Evolutionary conservation across 2,797 vertebrate species (phyloP), one percentile per base, ranked within the genome.

Genomic region (Onychomys torridus): DNA sequence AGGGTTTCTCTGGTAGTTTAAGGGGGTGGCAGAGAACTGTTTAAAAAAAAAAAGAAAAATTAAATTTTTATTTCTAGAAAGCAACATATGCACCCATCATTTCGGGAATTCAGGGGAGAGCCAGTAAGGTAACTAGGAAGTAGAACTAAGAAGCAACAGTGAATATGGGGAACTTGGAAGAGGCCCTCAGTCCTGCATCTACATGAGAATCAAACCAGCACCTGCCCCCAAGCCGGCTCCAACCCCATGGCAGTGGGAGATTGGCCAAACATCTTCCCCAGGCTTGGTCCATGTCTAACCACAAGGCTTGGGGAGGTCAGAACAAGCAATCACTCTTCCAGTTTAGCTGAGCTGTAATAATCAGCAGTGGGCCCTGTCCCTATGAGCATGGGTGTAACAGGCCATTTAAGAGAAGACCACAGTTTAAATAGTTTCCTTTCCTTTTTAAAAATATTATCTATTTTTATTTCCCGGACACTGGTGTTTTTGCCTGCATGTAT

Each of bases 11-110:
- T 92, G 49, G 4, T 63, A 81, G 32, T 93, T 83, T 75, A 93
- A 94, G 27, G 46, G 13, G 9, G 4, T 63, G 49, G 37, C 25
- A 90, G 86, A 97, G 37, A 93, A 94, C 90, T 94, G 49, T n/a
- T 29, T 32, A 65, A 34, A 34, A 34, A 34, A 90, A 86, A 90
- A 65, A 17, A 73, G 17, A 55, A 55, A 91, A 90, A 95, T 61
- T 76, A 89, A 76, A 71, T 46, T 73, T 81, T 59, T 83, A 61
- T 43, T 95, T 90, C 69, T 55, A 43, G 84, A 96, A 95, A 61
- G 52, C 9, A 79, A 46, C 1, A 19, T 34, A 23, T n/a, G 67
- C 32, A 52, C 46, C 16, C 14, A 57, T 86, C 29, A 63, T 46
- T 95, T 93, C 55, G 5, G 14, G 19, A 27, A 40, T 88, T 78